Base-by-base conservation (phyloP, 92 coral and sea anemone species). In the Muricea muricata region DNA sequence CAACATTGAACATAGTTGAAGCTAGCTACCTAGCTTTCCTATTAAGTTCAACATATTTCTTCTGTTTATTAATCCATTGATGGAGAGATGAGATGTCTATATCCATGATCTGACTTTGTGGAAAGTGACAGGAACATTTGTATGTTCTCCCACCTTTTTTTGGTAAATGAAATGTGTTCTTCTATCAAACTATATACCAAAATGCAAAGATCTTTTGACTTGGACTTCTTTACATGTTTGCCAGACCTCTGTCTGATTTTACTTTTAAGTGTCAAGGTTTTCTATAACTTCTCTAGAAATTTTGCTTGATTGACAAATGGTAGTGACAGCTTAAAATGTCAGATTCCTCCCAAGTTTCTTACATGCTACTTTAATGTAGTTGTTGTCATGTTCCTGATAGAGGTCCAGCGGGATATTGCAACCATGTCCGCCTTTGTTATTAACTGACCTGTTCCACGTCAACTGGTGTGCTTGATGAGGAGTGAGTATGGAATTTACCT, bases 341-440 rank as follows among this genome's bases (percentile, higher is more conserved):
- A 78, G 42, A 37, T 78, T 78, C 20, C 40, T 13, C 8, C 83
- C 83, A 21, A 78, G 83, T 42, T 78, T 78, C 83, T 78, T 78
- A 11, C 33, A 48, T 25, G 70, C 83, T 47, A 17, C 30, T 55
- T 78, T 78, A 20, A 79, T 11, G 29, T 11, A 79, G 42, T 79
- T 79, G 29, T 79, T 79, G 76, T 79, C 84, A 30, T 63, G 84
- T 40, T 48, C 82, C 0, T 50, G 82, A n/a, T 76, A 67, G 15
- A 76, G 67, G 54, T 76, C 82, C 0, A 50, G 82, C 7, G 82
- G 66, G 26, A 76, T 69, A 57, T 84, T 84, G 11, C 39, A 26
- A 11, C 88, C 88, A 7, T 35, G 33, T 5, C 72, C 84, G 25
- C 84, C 84, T 18, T 34, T 2, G 24, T 66, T 68, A 39, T 83